Evolutionary conservation across 1,140 invertebrate genomes (phyloP).

Genomic region (Nephila pilipes): DNA sequence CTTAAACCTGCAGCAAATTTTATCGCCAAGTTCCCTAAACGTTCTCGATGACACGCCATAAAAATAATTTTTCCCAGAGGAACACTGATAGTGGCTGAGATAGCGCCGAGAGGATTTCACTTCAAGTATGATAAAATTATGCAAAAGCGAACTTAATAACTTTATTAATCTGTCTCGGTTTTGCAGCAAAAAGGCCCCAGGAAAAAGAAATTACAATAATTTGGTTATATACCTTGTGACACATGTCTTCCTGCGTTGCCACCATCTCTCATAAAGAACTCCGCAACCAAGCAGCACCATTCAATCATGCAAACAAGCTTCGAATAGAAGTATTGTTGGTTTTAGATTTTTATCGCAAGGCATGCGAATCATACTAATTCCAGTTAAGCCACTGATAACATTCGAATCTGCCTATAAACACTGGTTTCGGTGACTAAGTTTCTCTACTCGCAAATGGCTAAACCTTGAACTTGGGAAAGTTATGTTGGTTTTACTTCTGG

Average conservation of each 20-base stretch:
- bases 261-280: neutral
- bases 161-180: slow-evolving; percentile 1
- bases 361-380: slow-evolving; percentile 55
- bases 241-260: neutral
- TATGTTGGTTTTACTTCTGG: neutral
- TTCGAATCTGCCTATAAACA: neutral
- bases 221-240: neutral
- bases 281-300: slow-evolving; percentile 3
- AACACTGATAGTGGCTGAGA: neutral
- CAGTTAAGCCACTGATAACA: neutral
- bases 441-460: neutral
- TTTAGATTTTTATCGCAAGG: slow-evolving; percentile 31
- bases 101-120: neutral
- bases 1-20: neutral
- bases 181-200: neutral
- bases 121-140: neutral
- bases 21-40: neutral
- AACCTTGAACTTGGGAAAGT: slow-evolving; percentile 39
- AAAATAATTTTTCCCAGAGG: slow-evolving; percentile 2
- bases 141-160: slow-evolving; percentile 1
- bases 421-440: slow-evolving; percentile 15
- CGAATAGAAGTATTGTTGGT: slow-evolving; percentile 29
- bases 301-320: slow-evolving; percentile 43
- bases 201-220: slow-evolving; percentile 4
- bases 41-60: slow-evolving; percentile 13